A percentile compares a stretch with the other conserved stretches of the same genome.
phyloP scores from a whole-genome alignment of 2,113 vertebrate genomes.

The Shinisaurus crocodilurus region DNA sequence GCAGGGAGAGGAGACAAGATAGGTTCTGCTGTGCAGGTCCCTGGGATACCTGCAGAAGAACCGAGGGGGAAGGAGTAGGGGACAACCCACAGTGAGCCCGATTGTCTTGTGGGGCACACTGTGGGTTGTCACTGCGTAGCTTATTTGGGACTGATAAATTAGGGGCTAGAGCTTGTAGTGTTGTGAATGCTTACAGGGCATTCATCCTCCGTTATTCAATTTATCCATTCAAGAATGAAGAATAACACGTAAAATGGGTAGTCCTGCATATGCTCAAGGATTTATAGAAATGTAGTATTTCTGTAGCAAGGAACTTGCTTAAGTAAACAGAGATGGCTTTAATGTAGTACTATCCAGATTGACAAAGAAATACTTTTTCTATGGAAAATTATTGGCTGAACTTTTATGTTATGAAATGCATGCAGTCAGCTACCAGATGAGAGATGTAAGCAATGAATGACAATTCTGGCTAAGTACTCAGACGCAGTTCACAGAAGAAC shows the following conservation, averaged over 20 bases:
- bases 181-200: not conserved
- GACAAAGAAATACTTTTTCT: not conserved
- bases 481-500: not conserved
- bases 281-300: not conserved
- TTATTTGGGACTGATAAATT: not conserved
- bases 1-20: too few relatives aligned
- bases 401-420: not conserved
- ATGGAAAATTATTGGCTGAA: not conserved
- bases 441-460: constrained; percentile 1
- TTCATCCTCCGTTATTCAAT: not conserved
- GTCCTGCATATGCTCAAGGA: constrained; percentile 7
- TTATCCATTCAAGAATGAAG: not conserved
- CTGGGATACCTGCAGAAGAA: too few relatives aligned
- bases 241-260: not conserved
- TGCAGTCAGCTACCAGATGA: constrained; percentile 5
- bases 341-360: not conserved
- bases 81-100: too few relatives aligned
- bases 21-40: too few relatives aligned
- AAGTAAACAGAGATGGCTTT: constrained; percentile 19
- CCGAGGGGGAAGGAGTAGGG: too few relatives aligned
- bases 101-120: too few relatives aligned
- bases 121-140: too few relatives aligned
- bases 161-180: too few relatives aligned
- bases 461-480: constrained; percentile 12
- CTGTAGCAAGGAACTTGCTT: not conserved